A percentile compares a stretch with the other conserved stretches of the same genome.
Conservation (phyloP, 2,113 vertebrate species). For the Ciconia maguari region DNA sequence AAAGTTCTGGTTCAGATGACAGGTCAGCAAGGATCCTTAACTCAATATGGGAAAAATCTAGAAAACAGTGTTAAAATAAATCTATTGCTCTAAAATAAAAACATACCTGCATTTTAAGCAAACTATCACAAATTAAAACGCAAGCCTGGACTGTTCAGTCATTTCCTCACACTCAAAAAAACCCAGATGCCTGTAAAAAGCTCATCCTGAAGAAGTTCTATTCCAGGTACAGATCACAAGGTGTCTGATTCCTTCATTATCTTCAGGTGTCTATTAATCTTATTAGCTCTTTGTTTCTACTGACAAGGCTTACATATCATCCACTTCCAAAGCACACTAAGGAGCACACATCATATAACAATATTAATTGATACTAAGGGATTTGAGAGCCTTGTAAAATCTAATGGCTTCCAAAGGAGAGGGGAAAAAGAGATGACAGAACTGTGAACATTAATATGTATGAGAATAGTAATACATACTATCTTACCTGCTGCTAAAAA, state of each 20-base stretch:
- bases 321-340: neutral
- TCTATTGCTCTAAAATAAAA: neutral
- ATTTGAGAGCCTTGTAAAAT: slow-evolving; percentile 5
- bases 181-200: neutral
- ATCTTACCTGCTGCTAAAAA: slow-evolving; percentile 88
- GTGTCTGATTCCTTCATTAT: neutral
- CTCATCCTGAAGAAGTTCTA: neutral
- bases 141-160: neutral
- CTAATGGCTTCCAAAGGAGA: neutral
- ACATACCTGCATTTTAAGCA: neutral
- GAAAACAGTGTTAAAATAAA: neutral
- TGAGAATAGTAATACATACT: neutral
- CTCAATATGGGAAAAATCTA: slow-evolving; percentile 94
- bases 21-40: slow-evolving; percentile 91
- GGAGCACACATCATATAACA: neutral
- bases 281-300: neutral
- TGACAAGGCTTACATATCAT: neutral
- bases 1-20: slow-evolving; percentile 88
- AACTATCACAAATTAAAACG: neutral
- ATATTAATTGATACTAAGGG: neutral
- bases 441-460: neutral
- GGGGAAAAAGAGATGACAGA: neutral
- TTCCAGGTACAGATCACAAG: neutral
- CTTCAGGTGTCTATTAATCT: neutral
- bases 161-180: neutral